A percentile compares a stretch with the other conserved stretches of the same genome.
Evolutionary conservation across 2,113 vertebrate species (phyloP).

Genomic region (Syngnathus floridae): DNA sequence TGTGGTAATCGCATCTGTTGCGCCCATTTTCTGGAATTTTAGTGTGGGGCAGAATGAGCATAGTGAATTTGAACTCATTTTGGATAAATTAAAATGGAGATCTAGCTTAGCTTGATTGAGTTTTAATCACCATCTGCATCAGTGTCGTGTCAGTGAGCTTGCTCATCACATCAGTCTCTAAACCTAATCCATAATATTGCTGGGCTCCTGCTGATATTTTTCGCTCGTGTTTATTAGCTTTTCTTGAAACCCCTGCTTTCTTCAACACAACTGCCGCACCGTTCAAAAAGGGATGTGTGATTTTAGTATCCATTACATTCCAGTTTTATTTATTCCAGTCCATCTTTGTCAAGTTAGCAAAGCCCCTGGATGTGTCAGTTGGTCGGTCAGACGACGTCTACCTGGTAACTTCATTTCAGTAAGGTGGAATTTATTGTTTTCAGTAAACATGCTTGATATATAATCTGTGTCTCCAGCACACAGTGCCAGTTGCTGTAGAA

Average conservation of each 20-base stretch:
- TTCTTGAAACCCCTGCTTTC: conserved; percentile 21
- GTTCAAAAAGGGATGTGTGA: conserved; percentile 28
- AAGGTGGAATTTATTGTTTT: conserved; percentile 68
- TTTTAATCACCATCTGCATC: too few relatives aligned
- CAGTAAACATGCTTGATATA: conserved; percentile 56
- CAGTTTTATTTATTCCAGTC: background rate
- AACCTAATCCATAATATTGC: conserved; percentile 30
- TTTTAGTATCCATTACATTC: conserved; percentile 32
- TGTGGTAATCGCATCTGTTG: conserved; percentile 8
- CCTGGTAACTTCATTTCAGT: conserved; percentile 50
- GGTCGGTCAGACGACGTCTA: conserved; percentile 15
- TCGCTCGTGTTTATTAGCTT: conserved; percentile 41
- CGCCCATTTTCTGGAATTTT: background rate
- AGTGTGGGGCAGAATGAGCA: background rate
- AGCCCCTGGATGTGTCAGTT: conserved; percentile 25
- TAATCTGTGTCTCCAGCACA: conserved; percentile 43
- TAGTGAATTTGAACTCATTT: too few relatives aligned
- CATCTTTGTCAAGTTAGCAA: conserved; percentile 36
- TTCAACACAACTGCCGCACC: conserved; percentile 30
- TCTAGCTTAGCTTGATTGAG: background rate
- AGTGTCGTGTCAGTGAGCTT: conserved; percentile 20
- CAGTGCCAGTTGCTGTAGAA: conserved; percentile 51
- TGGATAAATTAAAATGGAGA: background rate
- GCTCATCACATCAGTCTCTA: conserved; percentile 33
- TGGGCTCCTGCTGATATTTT: conserved; percentile 28